A percentile compares a stretch with the other conserved stretches of the same genome.
phyloP scores from a whole-genome alignment of 1,140 invertebrate species.

The Battus philenor region DNA sequence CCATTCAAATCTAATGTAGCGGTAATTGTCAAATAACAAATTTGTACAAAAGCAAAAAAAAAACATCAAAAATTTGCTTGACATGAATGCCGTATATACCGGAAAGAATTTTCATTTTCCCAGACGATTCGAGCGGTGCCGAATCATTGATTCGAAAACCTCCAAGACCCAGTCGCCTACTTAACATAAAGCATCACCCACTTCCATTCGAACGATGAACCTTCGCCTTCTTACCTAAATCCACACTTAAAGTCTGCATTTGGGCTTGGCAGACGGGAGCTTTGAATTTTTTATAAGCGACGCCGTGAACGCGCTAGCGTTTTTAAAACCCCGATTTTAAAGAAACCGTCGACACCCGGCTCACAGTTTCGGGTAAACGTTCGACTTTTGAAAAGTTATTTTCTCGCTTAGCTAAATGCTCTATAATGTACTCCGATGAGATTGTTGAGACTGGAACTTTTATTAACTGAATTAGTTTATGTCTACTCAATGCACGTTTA shows the following conservation, averaged over 20 bases:
- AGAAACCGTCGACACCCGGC: neutral
- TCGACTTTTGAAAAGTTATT: slow-evolving; percentile 1
- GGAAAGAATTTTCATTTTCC: too few relatives aligned
- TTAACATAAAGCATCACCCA: slow-evolving; percentile 22
- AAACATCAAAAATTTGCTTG: too few relatives aligned
- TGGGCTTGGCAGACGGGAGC: slow-evolving; percentile 17
- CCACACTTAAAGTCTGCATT: slow-evolving; percentile 26
- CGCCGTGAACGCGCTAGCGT: slow-evolving; percentile 10
- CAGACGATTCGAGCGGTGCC: too few relatives aligned
- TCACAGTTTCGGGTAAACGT: slow-evolving; percentile 7
- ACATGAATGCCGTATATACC: too few relatives aligned
- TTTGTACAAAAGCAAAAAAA: too few relatives aligned
- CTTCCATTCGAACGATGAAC: slow-evolving; percentile 19
- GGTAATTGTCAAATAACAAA: too few relatives aligned
- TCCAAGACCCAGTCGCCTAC: slow-evolving; percentile 35
- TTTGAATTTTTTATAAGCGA: slow-evolving; percentile 38
- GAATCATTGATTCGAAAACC: slow-evolving; percentile 3
- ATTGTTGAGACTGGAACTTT: too few relatives aligned
- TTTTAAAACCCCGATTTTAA: slow-evolving; percentile 1
- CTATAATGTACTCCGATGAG: too few relatives aligned
- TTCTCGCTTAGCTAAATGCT: neutral
- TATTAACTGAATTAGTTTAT: too few relatives aligned
- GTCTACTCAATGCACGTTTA: too few relatives aligned
- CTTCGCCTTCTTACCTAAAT: slow-evolving; percentile 33
- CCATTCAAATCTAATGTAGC: too few relatives aligned